phyloP scores from a whole-genome alignment of 2,113 vertebrate species.

The Gorsachius goisagi region DNA sequence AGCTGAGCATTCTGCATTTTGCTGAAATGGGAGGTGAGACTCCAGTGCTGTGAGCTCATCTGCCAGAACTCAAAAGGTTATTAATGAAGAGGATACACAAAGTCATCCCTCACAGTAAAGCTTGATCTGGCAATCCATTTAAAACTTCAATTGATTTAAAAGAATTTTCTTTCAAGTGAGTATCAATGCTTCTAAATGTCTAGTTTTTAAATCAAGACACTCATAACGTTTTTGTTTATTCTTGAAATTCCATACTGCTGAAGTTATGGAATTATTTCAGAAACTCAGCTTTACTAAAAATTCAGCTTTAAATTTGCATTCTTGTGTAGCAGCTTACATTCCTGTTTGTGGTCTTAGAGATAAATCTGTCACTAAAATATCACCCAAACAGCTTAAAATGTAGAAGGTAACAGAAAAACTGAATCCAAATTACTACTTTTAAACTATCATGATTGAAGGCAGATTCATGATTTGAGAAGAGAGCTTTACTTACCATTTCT shows the following conservation, averaged over 20 bases:
- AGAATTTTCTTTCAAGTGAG: neutral
- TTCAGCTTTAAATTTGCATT: constrained; percentile 3
- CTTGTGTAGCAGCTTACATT: neutral
- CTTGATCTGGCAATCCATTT: neutral
- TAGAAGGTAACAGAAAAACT: neutral
- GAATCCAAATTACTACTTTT: neutral
- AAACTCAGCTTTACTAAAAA: neutral
- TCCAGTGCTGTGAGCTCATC: neutral
- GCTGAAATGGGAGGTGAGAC: neutral
- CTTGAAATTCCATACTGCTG: neutral
- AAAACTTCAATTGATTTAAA: neutral
- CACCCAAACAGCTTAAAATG: constrained; percentile 1
- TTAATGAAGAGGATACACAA: neutral
- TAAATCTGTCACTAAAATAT: constrained; percentile 19
- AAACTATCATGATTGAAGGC: neutral
- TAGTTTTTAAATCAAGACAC: neutral
- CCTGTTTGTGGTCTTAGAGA: neutral
- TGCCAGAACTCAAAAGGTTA: neutral
- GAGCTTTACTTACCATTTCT: neutral
- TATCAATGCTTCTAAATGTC: neutral
- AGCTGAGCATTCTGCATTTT: neutral
- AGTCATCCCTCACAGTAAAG: neutral
- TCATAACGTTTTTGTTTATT: neutral
- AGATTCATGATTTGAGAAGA: neutral
- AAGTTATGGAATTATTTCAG: constrained; percentile 10